Evolutionary conservation across 1,140 invertebrate species (phyloP).

Genomic region (honey bee (Apis mellifera)): Amel_HAv3.1 CM009932.2:1902501-1903000

Average conservation of each 20-base stretch:
- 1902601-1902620: neutral
- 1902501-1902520: too few relatives aligned
- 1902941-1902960: neutral
- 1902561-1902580: neutral
- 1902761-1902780: neutral
- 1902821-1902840: neutral
- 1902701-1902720: conserved; percentile 20
- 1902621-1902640: conserved; percentile 9
- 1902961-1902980: neutral
- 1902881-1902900: neutral
- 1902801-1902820: conserved; percentile 35
- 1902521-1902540: too few relatives aligned
- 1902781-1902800: conserved; percentile 13
- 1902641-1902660: neutral
- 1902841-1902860: conserved; percentile 7
- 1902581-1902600: neutral
- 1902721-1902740: neutral
- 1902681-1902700: neutral
- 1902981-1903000: neutral
- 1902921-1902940: neutral
- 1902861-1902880: neutral
- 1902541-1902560: neutral
- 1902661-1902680: neutral
- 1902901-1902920: neutral
- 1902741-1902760: conserved; percentile 19